A percentile compares a stretch with the other conserved stretches of the same genome.
phyloP scores from a whole-genome alignment of 2,888 invertebrate species.

The Lapara coniferarum region DNA sequence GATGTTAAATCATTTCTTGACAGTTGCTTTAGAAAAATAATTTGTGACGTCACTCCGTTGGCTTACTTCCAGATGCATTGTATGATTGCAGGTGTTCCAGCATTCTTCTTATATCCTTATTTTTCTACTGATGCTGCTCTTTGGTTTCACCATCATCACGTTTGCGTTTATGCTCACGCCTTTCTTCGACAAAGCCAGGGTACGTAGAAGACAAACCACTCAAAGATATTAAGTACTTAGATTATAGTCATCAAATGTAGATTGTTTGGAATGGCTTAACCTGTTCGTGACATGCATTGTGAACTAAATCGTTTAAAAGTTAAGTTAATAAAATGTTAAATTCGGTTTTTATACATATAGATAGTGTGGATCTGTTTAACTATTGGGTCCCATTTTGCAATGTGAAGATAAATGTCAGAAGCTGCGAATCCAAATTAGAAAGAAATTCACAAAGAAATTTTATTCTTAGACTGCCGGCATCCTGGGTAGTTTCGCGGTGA shows the following conservation, averaged over 20 bases:
- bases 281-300: too few relatives aligned
- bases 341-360: too few relatives aligned
- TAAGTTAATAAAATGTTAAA: too few relatives aligned
- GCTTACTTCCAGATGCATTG: conserved; percentile 4
- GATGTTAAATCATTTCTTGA: neutral
- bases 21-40: neutral
- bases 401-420: too few relatives aligned
- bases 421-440: too few relatives aligned
- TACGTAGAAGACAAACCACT: conserved; percentile 64
- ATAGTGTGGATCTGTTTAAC: too few relatives aligned
- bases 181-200: conserved; percentile 92
- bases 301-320: too few relatives aligned
- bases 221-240: too few relatives aligned
- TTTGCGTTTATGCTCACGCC: conserved; percentile 93
- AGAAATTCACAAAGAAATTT: neutral
- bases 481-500: conserved; percentile 90
- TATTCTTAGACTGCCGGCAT: conserved; percentile 89
- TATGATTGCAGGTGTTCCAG: conserved; percentile 85
- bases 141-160: conserved; percentile 91
- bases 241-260: too few relatives aligned
- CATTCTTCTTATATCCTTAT: conserved; percentile 91
- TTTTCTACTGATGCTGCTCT: conserved; percentile 90
- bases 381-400: too few relatives aligned
- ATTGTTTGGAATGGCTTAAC: too few relatives aligned
- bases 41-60: neutral